Percentiles rank a stretch among this genome's conserved stretches.
These are phyloP conservation scores for Porites rus DNA, from an alignment of 92 coral and sea anemone species.

Conservation along the genomic window DNA sequence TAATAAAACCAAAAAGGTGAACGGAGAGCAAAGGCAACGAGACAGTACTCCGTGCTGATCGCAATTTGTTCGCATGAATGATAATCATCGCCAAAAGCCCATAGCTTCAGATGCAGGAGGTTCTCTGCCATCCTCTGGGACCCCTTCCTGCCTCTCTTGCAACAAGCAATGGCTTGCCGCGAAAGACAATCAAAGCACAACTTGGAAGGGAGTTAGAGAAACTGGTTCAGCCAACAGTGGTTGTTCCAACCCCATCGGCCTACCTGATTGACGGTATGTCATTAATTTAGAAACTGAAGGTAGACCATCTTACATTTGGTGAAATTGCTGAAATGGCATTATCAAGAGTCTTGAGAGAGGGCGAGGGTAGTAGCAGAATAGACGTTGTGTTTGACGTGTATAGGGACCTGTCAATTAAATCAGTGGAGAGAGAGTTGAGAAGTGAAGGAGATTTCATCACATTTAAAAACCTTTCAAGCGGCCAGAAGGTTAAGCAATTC, in stretches of 20 bases:
- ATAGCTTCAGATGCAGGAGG: conserved; percentile 36
- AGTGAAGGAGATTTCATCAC: conserved; percentile 17
- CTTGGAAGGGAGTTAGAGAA: conserved; percentile 25
- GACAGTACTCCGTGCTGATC: conserved; percentile 20
- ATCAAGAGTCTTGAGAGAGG: conserved; percentile 34
- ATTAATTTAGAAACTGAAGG: conserved; percentile 36
- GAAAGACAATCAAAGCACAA: not conserved
- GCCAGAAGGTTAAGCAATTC: conserved; percentile 24
- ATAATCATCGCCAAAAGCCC: conserved; percentile 31
- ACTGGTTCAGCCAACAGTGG: conserved; percentile 30
- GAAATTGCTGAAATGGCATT: conserved; percentile 40
- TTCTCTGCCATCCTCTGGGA: conserved; percentile 24
- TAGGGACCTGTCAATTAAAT: conserved; percentile 17
- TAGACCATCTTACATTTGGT: conserved; percentile 38
- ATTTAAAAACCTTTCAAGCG: not conserved
- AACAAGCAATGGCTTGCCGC: conserved; percentile 29
- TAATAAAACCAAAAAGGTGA: too few relatives aligned
- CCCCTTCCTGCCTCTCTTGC: conserved; percentile 34
- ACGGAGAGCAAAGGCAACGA: not conserved
- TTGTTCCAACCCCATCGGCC: conserved; percentile 2
- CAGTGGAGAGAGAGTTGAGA: conserved; percentile 37
- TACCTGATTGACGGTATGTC: conserved; percentile 37
- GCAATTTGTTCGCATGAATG: conserved; percentile 33
- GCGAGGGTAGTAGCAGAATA: conserved; percentile 14
- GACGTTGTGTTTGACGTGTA: conserved; percentile 25